Percentiles rank a stretch among this genome's conserved stretches.
Conservation (phyloP, 2,113 vertebrate genomes). For the Peromyscus maniculatus region DNA sequence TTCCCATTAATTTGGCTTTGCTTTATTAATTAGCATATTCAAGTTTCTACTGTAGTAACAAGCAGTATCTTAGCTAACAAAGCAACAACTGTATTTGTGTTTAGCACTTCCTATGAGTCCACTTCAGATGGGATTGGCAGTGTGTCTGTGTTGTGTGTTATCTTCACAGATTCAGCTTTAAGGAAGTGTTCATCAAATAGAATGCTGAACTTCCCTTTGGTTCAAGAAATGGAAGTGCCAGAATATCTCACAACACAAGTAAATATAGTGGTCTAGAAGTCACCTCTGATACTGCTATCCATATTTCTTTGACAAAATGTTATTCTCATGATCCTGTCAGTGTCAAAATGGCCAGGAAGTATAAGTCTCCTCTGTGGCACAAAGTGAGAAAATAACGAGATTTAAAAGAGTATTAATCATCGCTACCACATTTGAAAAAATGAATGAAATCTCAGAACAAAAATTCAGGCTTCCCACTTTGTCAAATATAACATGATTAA, state of each 20-base stretch:
- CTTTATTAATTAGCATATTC: not conserved
- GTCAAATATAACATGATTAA: conserved; percentile 46
- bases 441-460: conserved; percentile 27
- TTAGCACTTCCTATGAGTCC: not conserved
- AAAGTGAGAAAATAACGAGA: not conserved
- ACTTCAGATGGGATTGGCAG: not conserved
- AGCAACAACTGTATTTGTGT: not conserved
- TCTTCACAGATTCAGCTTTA: not conserved
- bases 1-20: conserved; percentile 27
- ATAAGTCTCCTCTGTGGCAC: not conserved
- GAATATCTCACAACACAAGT: conserved; percentile 3
- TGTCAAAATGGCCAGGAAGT: conserved; percentile 28
- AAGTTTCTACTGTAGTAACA: not conserved
- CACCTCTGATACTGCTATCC: not conserved
- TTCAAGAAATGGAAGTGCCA: not conserved
- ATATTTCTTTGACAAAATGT: not conserved
- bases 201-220: not conserved
- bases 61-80: not conserved
- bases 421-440: not conserved
- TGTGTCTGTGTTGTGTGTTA: not conserved
- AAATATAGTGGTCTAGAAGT: not conserved
- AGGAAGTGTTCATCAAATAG: not conserved
- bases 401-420: not conserved
- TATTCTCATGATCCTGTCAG: conserved; percentile 4
- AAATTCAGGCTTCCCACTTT: conserved; percentile 11